Conservation (phyloP, 2,113 vertebrate genomes). For the Oriolus oriolus region DNA sequence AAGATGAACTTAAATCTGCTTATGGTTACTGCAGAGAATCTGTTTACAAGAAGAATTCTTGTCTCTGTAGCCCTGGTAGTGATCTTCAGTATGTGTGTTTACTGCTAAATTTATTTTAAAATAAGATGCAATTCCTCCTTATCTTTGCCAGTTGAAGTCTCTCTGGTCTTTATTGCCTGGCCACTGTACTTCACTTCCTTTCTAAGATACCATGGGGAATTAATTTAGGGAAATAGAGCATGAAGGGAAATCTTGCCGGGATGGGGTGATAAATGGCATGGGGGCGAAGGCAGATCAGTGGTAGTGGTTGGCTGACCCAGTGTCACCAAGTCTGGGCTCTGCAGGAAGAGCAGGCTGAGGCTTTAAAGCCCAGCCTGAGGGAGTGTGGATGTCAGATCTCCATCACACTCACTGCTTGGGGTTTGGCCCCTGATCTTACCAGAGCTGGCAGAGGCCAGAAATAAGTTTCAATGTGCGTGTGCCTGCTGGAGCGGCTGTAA, state of each 20-base stretch:
- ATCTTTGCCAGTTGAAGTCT: background rate
- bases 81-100: background rate
- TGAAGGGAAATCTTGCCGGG: background rate
- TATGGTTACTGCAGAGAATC: background rate
- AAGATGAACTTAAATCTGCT: background rate
- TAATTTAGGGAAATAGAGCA: background rate
- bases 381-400: background rate
- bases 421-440: background rate
- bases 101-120: background rate
- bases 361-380: background rate
- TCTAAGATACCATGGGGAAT: background rate
- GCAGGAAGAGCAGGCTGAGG: background rate
- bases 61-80: background rate
- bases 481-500: background rate
- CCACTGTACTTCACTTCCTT: background rate
- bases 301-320: background rate
- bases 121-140: background rate
- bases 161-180: background rate
- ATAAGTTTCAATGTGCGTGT: background rate
- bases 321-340: background rate
- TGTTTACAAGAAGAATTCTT: background rate
- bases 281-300: background rate
- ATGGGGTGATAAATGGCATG: background rate
- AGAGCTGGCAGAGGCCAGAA: background rate
- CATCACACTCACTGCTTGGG: rapidly evolving